These are phyloP conservation scores for Pachyrhynchus sulphureomaculatus DNA, from an alignment of 1,140 invertebrate species.

Conservation along the genomic window DNA sequence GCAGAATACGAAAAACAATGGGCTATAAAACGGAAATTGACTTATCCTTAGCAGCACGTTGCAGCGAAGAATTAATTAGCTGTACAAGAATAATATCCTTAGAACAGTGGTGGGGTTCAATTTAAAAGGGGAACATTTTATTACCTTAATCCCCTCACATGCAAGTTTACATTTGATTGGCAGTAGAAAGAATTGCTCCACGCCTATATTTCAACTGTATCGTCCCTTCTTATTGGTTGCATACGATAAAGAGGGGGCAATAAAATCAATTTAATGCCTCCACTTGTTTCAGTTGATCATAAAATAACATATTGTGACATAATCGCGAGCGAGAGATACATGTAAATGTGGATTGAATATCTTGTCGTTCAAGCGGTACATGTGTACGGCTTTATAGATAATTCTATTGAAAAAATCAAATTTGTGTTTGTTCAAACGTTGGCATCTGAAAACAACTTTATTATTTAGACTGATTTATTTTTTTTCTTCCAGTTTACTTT, in stretches of 20 bases:
- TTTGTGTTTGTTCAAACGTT: too few relatives aligned
- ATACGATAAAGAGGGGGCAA: slow-evolving; percentile 38
- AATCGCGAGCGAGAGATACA: slow-evolving; percentile 11
- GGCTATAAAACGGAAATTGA: slow-evolving; percentile 31
- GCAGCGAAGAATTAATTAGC: slow-evolving; percentile 29
- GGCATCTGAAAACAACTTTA: too few relatives aligned
- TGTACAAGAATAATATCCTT: slow-evolving; percentile 33
- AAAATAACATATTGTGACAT: slow-evolving; percentile 33
- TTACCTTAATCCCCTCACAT: slow-evolving; percentile 24
- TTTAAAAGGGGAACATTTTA: slow-evolving; percentile 26
- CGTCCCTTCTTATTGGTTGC: slow-evolving; percentile 37
- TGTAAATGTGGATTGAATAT: background rate
- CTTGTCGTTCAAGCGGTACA: too few relatives aligned
- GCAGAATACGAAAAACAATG: slow-evolving; percentile 23
- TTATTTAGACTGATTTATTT: too few relatives aligned
- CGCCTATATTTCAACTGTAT: slow-evolving; percentile 32
- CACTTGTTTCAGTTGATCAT: slow-evolving; percentile 38
- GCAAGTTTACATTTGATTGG: slow-evolving; percentile 35
- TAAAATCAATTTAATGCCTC: slow-evolving; percentile 48
- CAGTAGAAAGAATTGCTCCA: slow-evolving; percentile 37
- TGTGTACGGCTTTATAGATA: too few relatives aligned
- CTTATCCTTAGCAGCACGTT: slow-evolving; percentile 29
- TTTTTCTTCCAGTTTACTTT: too few relatives aligned
- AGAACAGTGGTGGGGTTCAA: slow-evolving; percentile 7
- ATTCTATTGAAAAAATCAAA: too few relatives aligned